Evolutionary conservation across 2,113 vertebrate species (phyloP).

Genomic region (Hydrochoerus hydrochaeris): DNA sequence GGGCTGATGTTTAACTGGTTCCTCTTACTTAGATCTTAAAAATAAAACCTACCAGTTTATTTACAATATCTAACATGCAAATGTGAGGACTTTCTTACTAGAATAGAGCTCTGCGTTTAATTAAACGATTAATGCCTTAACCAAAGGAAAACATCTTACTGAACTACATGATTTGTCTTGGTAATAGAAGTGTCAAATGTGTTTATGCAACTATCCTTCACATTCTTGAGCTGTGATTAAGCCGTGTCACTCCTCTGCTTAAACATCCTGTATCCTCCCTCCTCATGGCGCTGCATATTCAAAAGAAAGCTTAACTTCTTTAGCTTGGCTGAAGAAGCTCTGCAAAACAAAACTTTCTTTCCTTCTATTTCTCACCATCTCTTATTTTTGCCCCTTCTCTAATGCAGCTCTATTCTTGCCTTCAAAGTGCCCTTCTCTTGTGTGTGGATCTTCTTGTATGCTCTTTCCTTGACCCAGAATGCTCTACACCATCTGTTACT

Average conservation of each 20-base stretch:
- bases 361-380: not conserved
- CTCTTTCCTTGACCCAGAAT: not conserved
- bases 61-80: not conserved
- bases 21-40: conserved; percentile 26
- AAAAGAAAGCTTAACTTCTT: not conserved
- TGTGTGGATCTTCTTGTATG: not conserved
- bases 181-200: not conserved
- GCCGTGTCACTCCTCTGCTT: not conserved
- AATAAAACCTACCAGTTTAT: not conserved
- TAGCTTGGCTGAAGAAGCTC: not conserved
- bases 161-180: conserved; percentile 51
- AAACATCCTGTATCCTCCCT: not conserved
- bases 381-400: not conserved
- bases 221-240: not conserved
- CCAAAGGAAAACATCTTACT: not conserved
- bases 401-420: not conserved
- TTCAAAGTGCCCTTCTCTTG: not conserved
- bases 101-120: conserved; percentile 51
- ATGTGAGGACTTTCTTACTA: not conserved
- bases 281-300: not conserved
- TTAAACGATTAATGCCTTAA: conserved; percentile 51
- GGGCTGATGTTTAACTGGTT: not conserved
- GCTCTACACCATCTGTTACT: not conserved
- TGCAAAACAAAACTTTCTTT: not conserved
- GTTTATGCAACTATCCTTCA: not conserved